Evolutionary conservation across 2,888 invertebrate species (phyloP).

Genomic region (Oasisia sp.): DNA sequence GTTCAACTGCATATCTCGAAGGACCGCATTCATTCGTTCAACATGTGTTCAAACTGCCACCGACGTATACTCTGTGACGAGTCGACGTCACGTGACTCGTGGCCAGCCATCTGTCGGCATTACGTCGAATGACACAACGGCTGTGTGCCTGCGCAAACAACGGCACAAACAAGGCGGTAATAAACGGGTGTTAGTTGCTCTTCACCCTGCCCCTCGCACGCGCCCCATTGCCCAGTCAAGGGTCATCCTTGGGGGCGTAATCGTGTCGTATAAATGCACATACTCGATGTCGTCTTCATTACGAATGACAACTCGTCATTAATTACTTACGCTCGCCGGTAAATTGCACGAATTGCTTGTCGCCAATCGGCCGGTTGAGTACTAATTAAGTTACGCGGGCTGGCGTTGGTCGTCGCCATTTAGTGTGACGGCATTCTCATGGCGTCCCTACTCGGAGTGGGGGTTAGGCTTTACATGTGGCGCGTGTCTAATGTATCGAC

Average conservation of each 20-base stretch:
- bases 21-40: not conserved
- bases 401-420: not conserved
- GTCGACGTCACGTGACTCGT: not conserved
- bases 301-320: slow-evolving; percentile 11
- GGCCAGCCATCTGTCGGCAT: not conserved
- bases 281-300: not conserved
- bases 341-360: slow-evolving; percentile 3
- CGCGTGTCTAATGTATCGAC: not conserved
- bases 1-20: not conserved
- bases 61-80: not conserved
- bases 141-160: not conserved
- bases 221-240: slow-evolving; percentile 10
- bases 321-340: not conserved
- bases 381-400: not conserved
- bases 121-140: not conserved
- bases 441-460: not conserved
- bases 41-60: not conserved
- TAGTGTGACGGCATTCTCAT: not conserved
- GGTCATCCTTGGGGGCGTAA: not conserved
- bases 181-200: not conserved
- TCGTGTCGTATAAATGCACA: slow-evolving; percentile 17
- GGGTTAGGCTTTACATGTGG: no score
- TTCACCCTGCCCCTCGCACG: not conserved
- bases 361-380: not conserved
- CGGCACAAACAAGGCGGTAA: not conserved